These are phyloP conservation scores for Hemithea aestivaria DNA, from an alignment of 2,888 invertebrate genomes.

Conservation along the genomic window DNA sequence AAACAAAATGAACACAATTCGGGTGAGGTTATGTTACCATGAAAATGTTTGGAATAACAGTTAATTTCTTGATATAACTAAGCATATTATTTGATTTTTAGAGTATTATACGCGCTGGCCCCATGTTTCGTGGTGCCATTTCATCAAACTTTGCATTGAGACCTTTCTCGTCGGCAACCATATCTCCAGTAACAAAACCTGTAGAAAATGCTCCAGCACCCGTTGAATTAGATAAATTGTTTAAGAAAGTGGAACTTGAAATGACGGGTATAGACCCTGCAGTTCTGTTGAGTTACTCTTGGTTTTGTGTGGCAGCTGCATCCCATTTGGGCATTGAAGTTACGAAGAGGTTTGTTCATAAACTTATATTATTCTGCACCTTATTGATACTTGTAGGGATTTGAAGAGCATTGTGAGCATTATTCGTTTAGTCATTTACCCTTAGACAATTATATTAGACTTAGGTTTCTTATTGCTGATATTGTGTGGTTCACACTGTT, in stretches of 20 bases:
- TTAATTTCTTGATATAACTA: no score
- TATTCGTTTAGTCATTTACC: no score
- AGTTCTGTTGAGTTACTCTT: slow-evolving; percentile 92
- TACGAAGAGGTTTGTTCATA: slow-evolving; percentile 81
- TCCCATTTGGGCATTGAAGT: slow-evolving; percentile 88
- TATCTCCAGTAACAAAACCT: slow-evolving; percentile 37
- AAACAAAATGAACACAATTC: slow-evolving; percentile 41
- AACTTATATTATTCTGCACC: no score
- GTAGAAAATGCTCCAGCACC: slow-evolving; percentile 37
- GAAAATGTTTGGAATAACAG: no score
- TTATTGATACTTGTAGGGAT: no score
- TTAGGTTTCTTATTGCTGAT: no score
- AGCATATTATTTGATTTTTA: slow-evolving; percentile 27
- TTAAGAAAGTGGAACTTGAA: slow-evolving; percentile 90
- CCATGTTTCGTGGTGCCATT: slow-evolving; percentile 37
- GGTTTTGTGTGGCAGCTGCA: slow-evolving; percentile 90
- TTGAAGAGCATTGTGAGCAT: no score
- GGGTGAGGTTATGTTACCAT: slow-evolving; percentile 40
- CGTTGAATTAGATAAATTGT: slow-evolving; percentile 85
- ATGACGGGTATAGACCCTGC: slow-evolving; percentile 92
- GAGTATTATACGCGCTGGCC: slow-evolving; percentile 52
- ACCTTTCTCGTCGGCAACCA: slow-evolving; percentile 39
- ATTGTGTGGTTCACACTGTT: no score
- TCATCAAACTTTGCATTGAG: slow-evolving; percentile 36
- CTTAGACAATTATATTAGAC: no score